Base-by-base conservation (phyloP, 2,113 vertebrate genomes). In the Pachyramphus minor region DNA sequence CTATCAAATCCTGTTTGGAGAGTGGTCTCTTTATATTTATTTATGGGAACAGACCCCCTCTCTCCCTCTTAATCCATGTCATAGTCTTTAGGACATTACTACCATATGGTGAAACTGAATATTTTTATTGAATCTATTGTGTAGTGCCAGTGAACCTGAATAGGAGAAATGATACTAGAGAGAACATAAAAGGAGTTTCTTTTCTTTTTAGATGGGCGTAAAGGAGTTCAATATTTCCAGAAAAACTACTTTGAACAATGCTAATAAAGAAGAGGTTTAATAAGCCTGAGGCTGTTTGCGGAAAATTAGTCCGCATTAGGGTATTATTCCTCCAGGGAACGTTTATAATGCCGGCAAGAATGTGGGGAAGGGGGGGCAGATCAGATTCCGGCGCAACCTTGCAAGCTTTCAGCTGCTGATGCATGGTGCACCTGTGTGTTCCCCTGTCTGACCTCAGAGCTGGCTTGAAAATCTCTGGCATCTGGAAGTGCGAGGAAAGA, bases 321-420 rank as follows among this genome's bases (percentile, higher is more conserved):
- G 84, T 98, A 93, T 89, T 97, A 95, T 96, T 98, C 96, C 97
- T 98, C 93, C 88, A 96, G 96, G 97, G 97, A 94, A 81, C 11
- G 0, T 94, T 97, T 97, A 73, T 98, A 98, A 98, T 98, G 96
- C 97, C 67, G 81, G 60, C 91, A 98, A 97, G 98, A 98, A 98
- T 98, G 97, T 96, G 87, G 89, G 50, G 17, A 21, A 19, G 56
- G 90, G 15, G 49, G 53, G 21, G 42, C 2, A 37, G 97, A 98
- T 98, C 96, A 6, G 92, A 95, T 98, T 98, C 89, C 96, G 14
- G 71, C 2, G 5, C 87, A 89, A 58, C 95, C 92, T 97, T 90
- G 58, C 93, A 85, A 86, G 89, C 95, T 97, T 97, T 98, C 89
- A 95, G 84, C 95, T 92, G 85, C 91, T 60, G 80, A 95, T 85